phyloP scores from a whole-genome alignment of 1,140 invertebrate species.

The Solenopsis fugax region DNA sequence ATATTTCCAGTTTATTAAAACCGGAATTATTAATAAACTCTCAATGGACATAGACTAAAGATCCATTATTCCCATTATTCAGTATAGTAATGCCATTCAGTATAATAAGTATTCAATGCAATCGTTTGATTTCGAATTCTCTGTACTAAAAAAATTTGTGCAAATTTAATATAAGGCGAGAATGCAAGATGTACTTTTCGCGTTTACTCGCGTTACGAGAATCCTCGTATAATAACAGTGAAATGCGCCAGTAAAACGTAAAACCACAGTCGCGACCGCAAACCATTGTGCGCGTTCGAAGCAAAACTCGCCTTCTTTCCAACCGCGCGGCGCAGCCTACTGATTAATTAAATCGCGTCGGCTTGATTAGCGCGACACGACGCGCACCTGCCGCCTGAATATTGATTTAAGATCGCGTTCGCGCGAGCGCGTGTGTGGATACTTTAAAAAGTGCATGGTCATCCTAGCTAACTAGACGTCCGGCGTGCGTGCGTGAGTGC shows the following conservation, averaged over 20 bases:
- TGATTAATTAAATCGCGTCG: slow-evolving; percentile 62
- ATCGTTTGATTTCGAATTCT: not conserved
- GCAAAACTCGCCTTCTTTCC: slow-evolving; percentile 3
- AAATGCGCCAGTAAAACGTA: slow-evolving; percentile 15
- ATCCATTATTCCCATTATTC: not conserved
- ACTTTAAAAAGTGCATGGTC: slow-evolving; percentile 55
- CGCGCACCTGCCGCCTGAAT: slow-evolving; percentile 59
- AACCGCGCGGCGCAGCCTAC: slow-evolving; percentile 12
- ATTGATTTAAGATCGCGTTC: slow-evolving; percentile 60
- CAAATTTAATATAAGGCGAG: not conserved
- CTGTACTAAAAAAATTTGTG: not conserved
- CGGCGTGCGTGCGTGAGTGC: not conserved
- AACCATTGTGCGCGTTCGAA: not conserved
- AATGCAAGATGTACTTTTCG: not conserved
- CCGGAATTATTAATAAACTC: not conserved
- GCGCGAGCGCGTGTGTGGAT: not conserved
- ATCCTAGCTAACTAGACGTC: slow-evolving; percentile 64
- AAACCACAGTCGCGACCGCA: slow-evolving; percentile 20
- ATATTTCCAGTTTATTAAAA: not conserved
- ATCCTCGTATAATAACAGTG: not conserved
- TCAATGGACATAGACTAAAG: not conserved
- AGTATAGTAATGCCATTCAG: not conserved
- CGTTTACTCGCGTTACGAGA: not conserved
- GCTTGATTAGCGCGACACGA: slow-evolving; percentile 57
- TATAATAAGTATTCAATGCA: not conserved